Evolutionary conservation across 2,113 vertebrate genomes (phyloP), one percentile per base, ranked within the genome.

Genomic region (Empidonax alnorum): DNA sequence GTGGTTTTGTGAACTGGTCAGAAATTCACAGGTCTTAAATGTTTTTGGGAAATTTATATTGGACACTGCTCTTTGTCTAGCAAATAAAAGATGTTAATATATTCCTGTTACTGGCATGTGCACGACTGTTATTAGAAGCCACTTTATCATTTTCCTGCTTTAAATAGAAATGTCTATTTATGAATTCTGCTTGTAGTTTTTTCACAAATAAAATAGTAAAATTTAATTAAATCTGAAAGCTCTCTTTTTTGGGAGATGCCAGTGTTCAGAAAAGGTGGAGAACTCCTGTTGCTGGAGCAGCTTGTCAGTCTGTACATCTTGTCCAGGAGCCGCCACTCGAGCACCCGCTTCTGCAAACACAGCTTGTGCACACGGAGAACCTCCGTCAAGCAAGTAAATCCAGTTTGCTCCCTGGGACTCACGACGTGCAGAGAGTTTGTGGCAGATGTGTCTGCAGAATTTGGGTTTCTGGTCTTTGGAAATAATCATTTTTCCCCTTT

Each of bases 161-260:
- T 98, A 99, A 99, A 99, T 99, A 99, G 99, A 99, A 99, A 99
- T 99, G 99, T 99, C 99, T 99, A 99, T 99, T 99, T 99, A 99
- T 99, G 99, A 99, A 99, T 99, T 99, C 99, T 99, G 99, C 99
- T 99, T 99, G 99, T 99, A 99, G 99, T 99, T 99, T 98, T 99
- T 99, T 99, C 99, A 99, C 99, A 99, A 99, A 99, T 99, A 99
- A 99, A 99, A 99, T 99, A 99, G 99, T 99, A 98, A 98, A 99
- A 99, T 98, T 98, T 99, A 98, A 97, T 97, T 96, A 96, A 93
- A 96, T 94, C 94, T 98, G 96, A 92, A 97, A 97, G 94, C 96
- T 97, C 97, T 96, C 94, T 94, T 98, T 95, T 91, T 97, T 97
- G 97, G 68, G 95, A 97, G 96, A 96, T 84, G 84, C 95, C 88